Evolutionary conservation across 2,888 invertebrate genomes (phyloP), one percentile per base, ranked within the genome.

Genomic region (Spilarctia lutea): DNA sequence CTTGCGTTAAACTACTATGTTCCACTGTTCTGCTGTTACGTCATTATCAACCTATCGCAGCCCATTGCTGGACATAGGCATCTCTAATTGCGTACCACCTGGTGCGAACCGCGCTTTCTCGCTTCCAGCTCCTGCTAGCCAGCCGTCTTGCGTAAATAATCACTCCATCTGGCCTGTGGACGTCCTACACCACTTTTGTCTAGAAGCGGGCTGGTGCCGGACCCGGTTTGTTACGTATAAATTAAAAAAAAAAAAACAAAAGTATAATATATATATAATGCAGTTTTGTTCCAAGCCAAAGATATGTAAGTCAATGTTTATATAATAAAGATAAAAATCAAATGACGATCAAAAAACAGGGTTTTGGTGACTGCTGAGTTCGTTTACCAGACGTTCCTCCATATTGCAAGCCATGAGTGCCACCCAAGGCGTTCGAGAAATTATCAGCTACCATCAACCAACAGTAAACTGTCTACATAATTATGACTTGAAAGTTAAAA

Each of bases 401-500:
- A 30, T 68, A 27, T 60, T 60, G 27, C 56, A 68, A 48, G 30
- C 63, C 56, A 63, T 42, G 56, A 70, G 8, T 73, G 66, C 88
- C 88, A 87, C 87, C 87, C 87, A 85, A 66, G 78, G 67, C 72
- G 84, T 78, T 75, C 72, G 72, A 70, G 73, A 79, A 82, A 84
- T 85, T 83, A 78, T 79, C 78, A 67, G 72, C 67, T 71, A 73
- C 65, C 78, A 76, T 81, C 68, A 78, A 67, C 71, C 73, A 70
- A 80, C 80, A 77, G 74, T 81, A 82, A 80, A 82, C 83, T 84
- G 75, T 66, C 79, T 73, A 82, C 83, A 80, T 81, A 83, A 86
- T 84, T 82, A 83, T 78, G 73, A 76, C 75, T 77, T 73, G 70
- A 73, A 60, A 72, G 71, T 80, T 81, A 80, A 80, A 81, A 81